Evolutionary conservation across 2,797 vertebrate genomes (phyloP), one percentile per base, ranked within the genome.

Genomic region (Amblyraja radiata): DNA sequence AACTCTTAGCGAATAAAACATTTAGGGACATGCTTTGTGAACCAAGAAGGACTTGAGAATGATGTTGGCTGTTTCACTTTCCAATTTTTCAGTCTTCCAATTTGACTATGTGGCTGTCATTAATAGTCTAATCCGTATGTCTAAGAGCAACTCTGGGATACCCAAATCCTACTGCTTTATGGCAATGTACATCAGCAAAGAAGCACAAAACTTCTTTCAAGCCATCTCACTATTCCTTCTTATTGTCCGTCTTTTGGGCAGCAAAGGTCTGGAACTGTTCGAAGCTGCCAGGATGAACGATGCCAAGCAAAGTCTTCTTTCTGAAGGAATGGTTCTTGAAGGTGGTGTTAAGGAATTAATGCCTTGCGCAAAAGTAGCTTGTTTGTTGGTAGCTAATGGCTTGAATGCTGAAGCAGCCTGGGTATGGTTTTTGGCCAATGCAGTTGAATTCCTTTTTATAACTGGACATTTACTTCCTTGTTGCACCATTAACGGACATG

Each of bases 221-320:
- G 61, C 0, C 8, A 93, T 93, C 14, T 21, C 77, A 36, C n/a
- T 39, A 78, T 94, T 93, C 84, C 76, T 73, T 73, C 93, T 90
- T 23, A 93, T 39, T 13, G 93, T 93, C 93, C 93, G 92, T 94
- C 83, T 90, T 94, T 93, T 93, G 46, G 93, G 93, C 4, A 93
- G 93, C 93, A 94, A 58, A n/a, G 73, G 21, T 65, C 94, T 71
- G 94, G 93, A 71, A 93, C 58, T 65, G 28, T 36, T 9, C 74
- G 86, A 23, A 93, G 93, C 1, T 93, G 93, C 18, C 93, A 77
- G 32, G 93, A 93, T 8, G 93, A 94, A 18, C 94, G 94, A 93
- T 94, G 95, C 93, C 73, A 94, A 92, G 94, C 94, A 91, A 94
- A 93, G 93, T 94, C 93, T 81, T 16, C 25, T 21, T 46, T 93